Base-by-base conservation (phyloP, 2,113 vertebrate genomes). In the Microcebus tavaratra region DNA sequence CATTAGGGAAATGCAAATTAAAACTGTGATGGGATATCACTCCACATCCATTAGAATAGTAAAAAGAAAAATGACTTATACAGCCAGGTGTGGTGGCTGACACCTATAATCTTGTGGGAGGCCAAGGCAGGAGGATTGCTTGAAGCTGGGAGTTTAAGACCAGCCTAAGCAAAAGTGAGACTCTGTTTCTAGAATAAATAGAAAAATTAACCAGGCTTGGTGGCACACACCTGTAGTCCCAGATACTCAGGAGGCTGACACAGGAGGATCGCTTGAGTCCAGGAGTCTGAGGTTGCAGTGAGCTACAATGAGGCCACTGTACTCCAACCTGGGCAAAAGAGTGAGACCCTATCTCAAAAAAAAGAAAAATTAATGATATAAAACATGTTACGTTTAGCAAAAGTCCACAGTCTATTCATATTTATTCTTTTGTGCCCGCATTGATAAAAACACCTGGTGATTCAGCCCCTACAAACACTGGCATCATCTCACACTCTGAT, bases 401-500 rank as follows among this genome's bases (percentile, higher is more conserved):
- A 94, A 95, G 90, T 83, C 67, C 67, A 9, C 72, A 59, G 29
- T 53, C 61, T 21, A 14, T 76, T 92, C 75, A 96, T 96, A 78
- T 95, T 95, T 97, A 94, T 97, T 95, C 34, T 25, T 95, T 75
- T 90, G 78, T 65, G 72, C 94, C 89, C 93, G 85, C n/a, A 8
- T 1, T 81, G 20, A 83, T 31, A 80, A 76, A 70, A 82, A 84
- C 91, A 97, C 92, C 95, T 96, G 97, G 97, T 95, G 97, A 96
- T 96, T 96, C 95, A 68, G 91, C 94, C 79, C 53, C 79, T 70
- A 72, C n/a, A 78, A 96, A 50, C 90, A 84, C 92, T 95, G 95
- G 97, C 98, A 89, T 78, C 96, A 82, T 88, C 97, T 68, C 93
- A 88, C 0, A 0, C 53, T 91, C 96, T 97, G 97, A 98, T 86